Evolutionary conservation across 2,888 invertebrate genomes (phyloP).

Genomic region (Nephrotoma guestfalica): DNA sequence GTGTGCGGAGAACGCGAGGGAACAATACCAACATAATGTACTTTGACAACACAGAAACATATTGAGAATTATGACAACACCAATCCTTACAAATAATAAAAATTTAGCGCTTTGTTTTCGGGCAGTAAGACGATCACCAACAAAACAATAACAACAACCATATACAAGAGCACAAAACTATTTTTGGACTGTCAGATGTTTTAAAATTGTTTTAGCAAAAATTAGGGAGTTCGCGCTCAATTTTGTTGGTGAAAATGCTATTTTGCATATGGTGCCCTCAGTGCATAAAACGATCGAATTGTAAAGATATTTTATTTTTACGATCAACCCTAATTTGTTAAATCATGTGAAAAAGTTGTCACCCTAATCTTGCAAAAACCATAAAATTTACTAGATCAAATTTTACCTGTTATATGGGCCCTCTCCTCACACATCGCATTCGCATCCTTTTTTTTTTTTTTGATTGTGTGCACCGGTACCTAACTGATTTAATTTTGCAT

Average conservation of each 20-base stretch:
- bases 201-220: not conserved
- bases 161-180: not conserved
- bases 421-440: not conserved
- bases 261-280: not conserved
- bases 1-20: not conserved
- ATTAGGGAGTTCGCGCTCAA: not conserved
- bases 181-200: not conserved
- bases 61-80: not conserved
- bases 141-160: not conserved
- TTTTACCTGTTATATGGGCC: not conserved
- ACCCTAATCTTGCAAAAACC: not conserved
- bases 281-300: not conserved
- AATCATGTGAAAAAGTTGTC: not conserved
- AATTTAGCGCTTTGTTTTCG: not conserved
- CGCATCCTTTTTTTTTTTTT: not conserved
- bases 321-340: not conserved
- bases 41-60: not conserved
- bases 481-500: not conserved
- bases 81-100: not conserved
- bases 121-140: not conserved
- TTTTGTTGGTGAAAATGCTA: not conserved
- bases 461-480: not conserved
- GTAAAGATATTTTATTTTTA: not conserved
- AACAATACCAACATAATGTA: not conserved
- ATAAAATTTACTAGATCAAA: not conserved